These are phyloP conservation scores for Cherax quadricarinatus DNA, from an alignment of 1,140 invertebrate species.

Conservation along the genomic window DNA sequence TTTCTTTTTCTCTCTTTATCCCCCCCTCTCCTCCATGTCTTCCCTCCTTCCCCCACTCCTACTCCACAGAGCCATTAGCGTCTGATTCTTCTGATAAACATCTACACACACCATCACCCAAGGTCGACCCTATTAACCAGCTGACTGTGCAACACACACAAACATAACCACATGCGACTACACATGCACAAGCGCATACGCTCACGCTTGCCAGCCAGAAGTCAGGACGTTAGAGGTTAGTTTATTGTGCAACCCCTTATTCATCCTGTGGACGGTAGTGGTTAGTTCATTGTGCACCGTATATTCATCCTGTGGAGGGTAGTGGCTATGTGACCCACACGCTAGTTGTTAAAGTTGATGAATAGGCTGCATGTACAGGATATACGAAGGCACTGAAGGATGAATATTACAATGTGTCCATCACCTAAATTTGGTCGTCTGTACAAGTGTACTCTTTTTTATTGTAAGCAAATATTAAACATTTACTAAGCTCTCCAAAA, in stretches of 20 bases:
- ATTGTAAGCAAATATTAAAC: no score
- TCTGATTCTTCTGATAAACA: constrained; percentile 42
- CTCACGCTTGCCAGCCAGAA: not conserved
- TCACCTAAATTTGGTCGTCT: no score
- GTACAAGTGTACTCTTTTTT: no score
- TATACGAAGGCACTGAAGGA: no score
- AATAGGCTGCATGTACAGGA: not conserved
- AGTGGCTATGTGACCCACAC: not conserved
- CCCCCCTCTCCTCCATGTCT: not conserved
- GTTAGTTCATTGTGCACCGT: no score
- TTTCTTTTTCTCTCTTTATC: not conserved
- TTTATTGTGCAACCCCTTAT: no score
- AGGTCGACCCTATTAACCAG: not conserved
- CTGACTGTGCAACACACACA: not conserved
- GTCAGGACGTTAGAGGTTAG: no score
- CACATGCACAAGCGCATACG: constrained; percentile 8
- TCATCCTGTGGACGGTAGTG: no score
- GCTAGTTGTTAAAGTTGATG: not conserved
- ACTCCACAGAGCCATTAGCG: constrained; percentile 27
- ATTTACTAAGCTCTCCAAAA: no score
- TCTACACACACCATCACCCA: constrained; percentile 34
- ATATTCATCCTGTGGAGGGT: no score
- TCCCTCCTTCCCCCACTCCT: not conserved
- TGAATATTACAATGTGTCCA: no score
- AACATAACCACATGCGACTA: constrained; percentile 7